Evolutionary conservation across 2,113 vertebrate species (phyloP).

Genomic region (Hippopotamus amphibius): DNA sequence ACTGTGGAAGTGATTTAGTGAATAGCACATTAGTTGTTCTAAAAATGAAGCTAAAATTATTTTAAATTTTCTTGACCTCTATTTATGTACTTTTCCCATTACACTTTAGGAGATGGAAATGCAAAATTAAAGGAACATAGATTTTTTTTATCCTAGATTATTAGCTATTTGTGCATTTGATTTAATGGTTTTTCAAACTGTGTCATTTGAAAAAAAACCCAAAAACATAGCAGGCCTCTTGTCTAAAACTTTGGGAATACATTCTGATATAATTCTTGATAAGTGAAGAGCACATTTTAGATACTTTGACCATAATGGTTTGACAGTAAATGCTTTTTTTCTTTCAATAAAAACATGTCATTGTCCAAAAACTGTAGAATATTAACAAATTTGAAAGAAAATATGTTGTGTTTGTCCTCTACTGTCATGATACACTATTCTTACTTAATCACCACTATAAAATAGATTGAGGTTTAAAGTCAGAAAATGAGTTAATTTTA

Average conservation of each 20-base stretch:
- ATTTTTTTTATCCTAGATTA: not conserved
- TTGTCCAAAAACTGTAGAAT: not conserved
- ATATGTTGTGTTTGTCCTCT: conserved; percentile 9
- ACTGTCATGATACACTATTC: not conserved
- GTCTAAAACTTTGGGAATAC: not conserved
- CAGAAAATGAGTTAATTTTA: conserved; percentile 36
- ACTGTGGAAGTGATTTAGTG: not conserved
- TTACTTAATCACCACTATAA: conserved; percentile 6
- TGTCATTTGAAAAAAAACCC: not conserved
- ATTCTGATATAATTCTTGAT: not conserved
- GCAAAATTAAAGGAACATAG: not conserved
- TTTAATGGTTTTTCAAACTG: not conserved
- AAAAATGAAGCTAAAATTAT: not conserved
- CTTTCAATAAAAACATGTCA: not conserved
- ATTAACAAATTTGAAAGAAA: not conserved
- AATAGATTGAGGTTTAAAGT: not conserved
- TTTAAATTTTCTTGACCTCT: not conserved
- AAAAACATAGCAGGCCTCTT: not conserved
- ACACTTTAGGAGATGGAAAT: too few species aligned
- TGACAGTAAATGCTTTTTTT: not conserved
- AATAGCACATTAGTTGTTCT: not conserved
- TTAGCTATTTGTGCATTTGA: not conserved
- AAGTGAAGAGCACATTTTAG: not conserved
- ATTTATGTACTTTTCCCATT: not conserved
- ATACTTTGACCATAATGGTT: not conserved